Evolutionary conservation across 1,140 invertebrate genomes (phyloP), one percentile per base, ranked within the genome.

Genomic region (Eueides isabella): DNA sequence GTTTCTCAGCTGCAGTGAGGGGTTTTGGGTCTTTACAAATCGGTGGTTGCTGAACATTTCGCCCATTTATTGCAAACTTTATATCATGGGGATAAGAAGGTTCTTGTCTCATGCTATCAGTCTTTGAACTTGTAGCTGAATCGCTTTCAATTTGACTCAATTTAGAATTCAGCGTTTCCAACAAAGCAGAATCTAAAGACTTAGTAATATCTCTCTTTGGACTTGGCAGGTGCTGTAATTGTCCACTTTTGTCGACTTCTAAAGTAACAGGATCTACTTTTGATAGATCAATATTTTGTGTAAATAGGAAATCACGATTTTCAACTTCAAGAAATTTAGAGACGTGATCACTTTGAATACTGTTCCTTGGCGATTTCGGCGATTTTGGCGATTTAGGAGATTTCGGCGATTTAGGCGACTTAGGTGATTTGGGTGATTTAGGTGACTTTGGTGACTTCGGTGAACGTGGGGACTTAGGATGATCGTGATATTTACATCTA

Each of bases 71-170:
- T 29, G 88, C 80, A 75, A 92, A 93, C 79, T 94, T 94, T 84
- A 88, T 94, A 85, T 94, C 94, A 78, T 93, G 92, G 48, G 91
- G 88, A 72, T 94, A 95, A 79, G 94, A 93, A 12, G 94, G 92
- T 38, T 95, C 94, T 67, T 95, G 95, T 78, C 95, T 94, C 76
- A 95, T 92, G 80, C 95, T 95, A 71, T 96, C 95, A 2, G 95
- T 96, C 85, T 95, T 94, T 1, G 95, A 96, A 81, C 95, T 96
- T 2, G 95, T 96, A 0, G 95, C 95, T 0, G 95, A 96, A 85
- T 96, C 95, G 76, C 95, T 96, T 89, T 96, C 95, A 62, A 96
- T 96, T 87, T 96, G 95, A 81, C 95, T 96, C 4, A 96, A 85
- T 92, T 96, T 96, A n/a, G 95, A 95, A 86, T 95, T 96, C 9